Base-by-base conservation (phyloP, 2,797 vertebrate species). In the Siniperca scherzeri region DNA sequence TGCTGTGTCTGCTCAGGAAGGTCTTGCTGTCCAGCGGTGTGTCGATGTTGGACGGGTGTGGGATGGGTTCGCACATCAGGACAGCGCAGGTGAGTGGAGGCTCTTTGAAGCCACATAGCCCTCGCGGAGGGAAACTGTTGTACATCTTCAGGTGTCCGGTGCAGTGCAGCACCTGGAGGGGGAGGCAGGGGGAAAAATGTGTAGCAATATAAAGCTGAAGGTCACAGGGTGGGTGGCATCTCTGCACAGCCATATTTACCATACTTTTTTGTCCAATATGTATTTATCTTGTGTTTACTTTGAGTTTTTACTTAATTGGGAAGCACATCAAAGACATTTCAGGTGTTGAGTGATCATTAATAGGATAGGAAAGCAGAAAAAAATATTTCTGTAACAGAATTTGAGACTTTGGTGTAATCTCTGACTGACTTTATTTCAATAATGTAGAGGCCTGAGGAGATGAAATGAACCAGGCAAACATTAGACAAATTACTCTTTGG, bases 1-100 rank as follows among this genome's bases (percentile, higher is more conserved):
- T 99, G 95, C 97, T 98, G 87, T 99, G 99, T 80, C 98, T 95
- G 93, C 98, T 99, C 86, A 99, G 96, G 93, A 99, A 99, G 36
- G 98, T 98, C 94, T 96, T 98, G 96, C 98, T 98, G 96, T 99
- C 98, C 88, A 99, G 92, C 0, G 98, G 98, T 16, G 96, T 98
- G 89, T 99, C 97, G 6, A 99, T 98, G 94, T 97, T 98, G 88
- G 98, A 98, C 0, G 98, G 98, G 88, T 99, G 98, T 13, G 97
- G 96, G 89, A 99, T 97, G 2, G 98, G 98, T 59, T 98, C 97
- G 1, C 98, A 99, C 96, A 99, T 98, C 95, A 99, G 96, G 78
- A 99, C 96, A 11, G 99, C 96, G 70, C 98, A 99, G 81, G 97
- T 97, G 70, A 98, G 96, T 16, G 98, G 96, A 0, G 98, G 97